These are phyloP conservation scores for Stomatorhinus walkeri DNA, from an alignment of 2,797 vertebrate genomes.

Conservation along the genomic window DNA sequence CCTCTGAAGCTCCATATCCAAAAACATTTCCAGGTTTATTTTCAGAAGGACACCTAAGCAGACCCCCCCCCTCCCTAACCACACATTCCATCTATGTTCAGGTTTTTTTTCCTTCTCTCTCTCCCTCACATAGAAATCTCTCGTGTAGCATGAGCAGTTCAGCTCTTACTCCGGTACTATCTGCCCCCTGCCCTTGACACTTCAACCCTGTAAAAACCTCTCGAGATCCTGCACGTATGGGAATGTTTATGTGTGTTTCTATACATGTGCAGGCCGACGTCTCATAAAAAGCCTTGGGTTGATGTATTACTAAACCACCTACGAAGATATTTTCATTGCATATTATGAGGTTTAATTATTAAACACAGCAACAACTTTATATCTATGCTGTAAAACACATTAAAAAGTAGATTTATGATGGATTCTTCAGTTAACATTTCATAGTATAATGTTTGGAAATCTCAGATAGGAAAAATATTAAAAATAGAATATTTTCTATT, in stretches of 20 bases:
- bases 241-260: background rate
- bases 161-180: background rate
- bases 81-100: background rate
- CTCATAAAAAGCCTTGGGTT: background rate
- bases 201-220: background rate
- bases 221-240: background rate
- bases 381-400: background rate
- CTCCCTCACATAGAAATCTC: background rate
- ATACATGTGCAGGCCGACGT: background rate
- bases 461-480: background rate
- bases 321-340: background rate
- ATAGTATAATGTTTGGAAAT: background rate
- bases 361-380: background rate
- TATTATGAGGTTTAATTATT: background rate
- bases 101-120: background rate
- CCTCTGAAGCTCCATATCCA: background rate
- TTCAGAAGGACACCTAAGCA: slow-evolving; percentile 15
- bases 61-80: background rate
- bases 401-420: background rate
- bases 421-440: background rate
- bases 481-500: background rate
- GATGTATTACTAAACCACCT: background rate
- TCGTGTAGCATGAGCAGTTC: background rate
- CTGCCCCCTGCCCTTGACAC: background rate
- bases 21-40: slow-evolving; percentile 8